Base-by-base conservation (phyloP, 2,888 invertebrate genomes). In the Caenorhabditis sinica region DNA sequence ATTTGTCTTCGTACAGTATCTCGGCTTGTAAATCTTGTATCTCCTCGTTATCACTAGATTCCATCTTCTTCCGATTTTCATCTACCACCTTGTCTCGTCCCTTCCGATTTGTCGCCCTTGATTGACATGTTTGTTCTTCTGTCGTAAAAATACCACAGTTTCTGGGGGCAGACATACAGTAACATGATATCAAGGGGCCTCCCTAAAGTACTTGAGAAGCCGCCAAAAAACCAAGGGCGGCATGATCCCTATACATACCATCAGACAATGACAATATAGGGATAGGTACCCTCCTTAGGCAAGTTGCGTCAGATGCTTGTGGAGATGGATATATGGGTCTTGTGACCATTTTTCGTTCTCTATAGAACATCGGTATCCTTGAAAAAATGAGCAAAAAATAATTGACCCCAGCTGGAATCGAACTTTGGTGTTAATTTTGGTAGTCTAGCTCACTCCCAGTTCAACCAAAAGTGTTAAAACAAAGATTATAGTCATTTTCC, bases 101-200 rank as follows among this genome's bases (percentile, higher is more conserved):
- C n/a, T n/a, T 25, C 36, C 40, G 68, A 53, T 53, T 30, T 51
- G 40, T 69, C 60, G 49, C 49, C 58, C 51, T 49, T 63, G 74
- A 74, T 63, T 74, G 74, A 63, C 63, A 63, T 63, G 63, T 74
- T 63, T 74, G 53, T 74, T 23, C 61, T 45, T 40, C 33, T 30
- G 25, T 49, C 60, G 33, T 36, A 36, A 36, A n/a, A 36, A 4
- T 36, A 36, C 33, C 4, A 36, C 33, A 36, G 33, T 36, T 36
- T 36, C 33, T 6, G 4, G 33, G 45, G n/a, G 49, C 20, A 43
- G 40, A 6, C 20, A 40, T 65, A 74, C 63, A 53, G 74, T 74
- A 74, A 74, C 53, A 36, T n/a, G 63, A 74, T 65, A 58, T 61
- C 30, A 17, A 60, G 9, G 60, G 36, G 60, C n/a, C 20, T 15